A percentile compares a stretch with the other conserved stretches of the same genome.
Conservation (phyloP, 2,888 invertebrate genomes). For the Drosophila formosana region DNA sequence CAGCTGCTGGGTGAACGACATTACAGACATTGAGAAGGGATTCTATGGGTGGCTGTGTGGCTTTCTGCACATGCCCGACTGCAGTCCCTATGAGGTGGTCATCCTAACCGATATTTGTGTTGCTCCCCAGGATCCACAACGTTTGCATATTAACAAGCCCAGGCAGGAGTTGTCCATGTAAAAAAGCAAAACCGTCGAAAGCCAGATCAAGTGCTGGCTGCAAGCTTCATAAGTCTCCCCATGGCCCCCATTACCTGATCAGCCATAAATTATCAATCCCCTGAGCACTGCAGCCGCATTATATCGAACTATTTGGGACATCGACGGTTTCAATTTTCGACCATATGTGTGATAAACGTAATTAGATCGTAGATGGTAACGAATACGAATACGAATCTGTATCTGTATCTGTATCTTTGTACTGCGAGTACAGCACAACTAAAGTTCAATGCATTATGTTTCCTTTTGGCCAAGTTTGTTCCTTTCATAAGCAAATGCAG, state of each 20-base stretch:
- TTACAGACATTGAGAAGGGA: conserved; percentile 91
- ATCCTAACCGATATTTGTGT: conserved; percentile 87
- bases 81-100: conserved; percentile 89
- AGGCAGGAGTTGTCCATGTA: conserved; percentile 85
- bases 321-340: conserved; percentile 68
- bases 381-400: conserved; percentile 34
- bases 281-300: conserved; percentile 47
- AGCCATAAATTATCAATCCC: conserved; percentile 7
- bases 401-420: conserved; percentile 40
- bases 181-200: conserved; percentile 43
- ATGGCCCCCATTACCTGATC: conserved; percentile 8
- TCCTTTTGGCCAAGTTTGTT: conserved; percentile 73
- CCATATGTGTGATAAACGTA: conserved; percentile 77
- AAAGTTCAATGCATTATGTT: conserved; percentile 71
- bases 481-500: conserved; percentile 66
- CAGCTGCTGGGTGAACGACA: conserved; percentile 89
- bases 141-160: conserved; percentile 84
- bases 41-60: conserved; percentile 92
- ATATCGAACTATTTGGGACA: conserved; percentile 49
- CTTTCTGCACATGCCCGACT: conserved; percentile 88
- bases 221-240: conserved; percentile 19
- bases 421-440: conserved; percentile 45
- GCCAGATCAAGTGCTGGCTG: conserved; percentile 30
- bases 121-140: conserved; percentile 75
- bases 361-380: conserved; percentile 51